Evolutionary conservation across 2,888 invertebrate genomes (phyloP).

Genomic region (Acleris literana): DNA sequence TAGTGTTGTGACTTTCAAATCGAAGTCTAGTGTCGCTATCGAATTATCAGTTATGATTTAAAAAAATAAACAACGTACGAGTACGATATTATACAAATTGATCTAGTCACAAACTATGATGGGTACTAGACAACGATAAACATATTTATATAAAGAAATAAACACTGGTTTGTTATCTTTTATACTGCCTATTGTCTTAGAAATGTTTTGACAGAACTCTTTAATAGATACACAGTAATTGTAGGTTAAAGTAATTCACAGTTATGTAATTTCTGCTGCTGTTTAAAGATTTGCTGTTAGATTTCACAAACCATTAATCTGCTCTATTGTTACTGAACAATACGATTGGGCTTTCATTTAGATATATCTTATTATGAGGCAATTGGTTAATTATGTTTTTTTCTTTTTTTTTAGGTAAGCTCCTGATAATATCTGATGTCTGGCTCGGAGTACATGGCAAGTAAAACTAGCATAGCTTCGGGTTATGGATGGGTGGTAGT

Average conservation of each 20-base stretch:
- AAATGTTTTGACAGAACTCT: not conserved
- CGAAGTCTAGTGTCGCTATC: too few relatives aligned
- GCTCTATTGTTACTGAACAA: slow-evolving; percentile 22
- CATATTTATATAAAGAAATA: too few relatives aligned
- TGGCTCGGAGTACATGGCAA: not conserved
- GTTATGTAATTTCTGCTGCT: slow-evolving; percentile 26
- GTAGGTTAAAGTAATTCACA: slow-evolving; percentile 26
- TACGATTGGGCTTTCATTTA: slow-evolving; percentile 19
- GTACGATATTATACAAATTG: too few relatives aligned
- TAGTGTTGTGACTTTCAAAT: too few relatives aligned
- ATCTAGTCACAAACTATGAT: too few relatives aligned
- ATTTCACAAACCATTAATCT: slow-evolving; percentile 21
- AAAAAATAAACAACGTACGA: too few relatives aligned
- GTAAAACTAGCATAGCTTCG: not conserved
- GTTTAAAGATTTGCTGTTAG: slow-evolving; percentile 20
- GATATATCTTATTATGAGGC: slow-evolving; percentile 20
- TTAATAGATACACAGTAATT: slow-evolving; percentile 10
- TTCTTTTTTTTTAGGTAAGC: slow-evolving; percentile 26
- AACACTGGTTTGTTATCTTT: too few relatives aligned
- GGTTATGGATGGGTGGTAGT: too few relatives aligned
- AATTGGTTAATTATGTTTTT: slow-evolving; percentile 7
- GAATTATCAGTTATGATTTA: too few relatives aligned
- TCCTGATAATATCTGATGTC: not conserved
- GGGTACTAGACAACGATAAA: too few relatives aligned
- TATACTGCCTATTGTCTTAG: slow-evolving; percentile 35